Evolutionary conservation across 2,113 vertebrate genomes (phyloP).

Genomic region (Melanotaenia duboulayi): DNA sequence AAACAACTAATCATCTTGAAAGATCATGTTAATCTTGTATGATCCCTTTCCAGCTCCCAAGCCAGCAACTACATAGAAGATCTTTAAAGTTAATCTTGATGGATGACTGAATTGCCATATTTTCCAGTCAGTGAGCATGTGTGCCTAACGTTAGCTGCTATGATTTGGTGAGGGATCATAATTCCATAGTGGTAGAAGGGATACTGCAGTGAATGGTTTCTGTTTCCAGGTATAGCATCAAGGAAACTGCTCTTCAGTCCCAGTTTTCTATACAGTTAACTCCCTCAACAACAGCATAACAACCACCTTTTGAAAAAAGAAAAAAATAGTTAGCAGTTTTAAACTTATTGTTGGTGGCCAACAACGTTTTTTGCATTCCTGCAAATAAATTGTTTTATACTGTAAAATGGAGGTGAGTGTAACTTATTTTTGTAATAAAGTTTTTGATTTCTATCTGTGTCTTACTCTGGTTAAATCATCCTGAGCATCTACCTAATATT

Average conservation of each 20-base stretch:
- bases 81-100: constrained; percentile 59
- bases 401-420: constrained; percentile 99
- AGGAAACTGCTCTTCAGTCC: constrained; percentile 84
- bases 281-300: constrained; percentile 87
- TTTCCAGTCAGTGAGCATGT: constrained; percentile 61
- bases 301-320: constrained; percentile 90
- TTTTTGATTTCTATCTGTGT: constrained; percentile 94
- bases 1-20: constrained; percentile 60
- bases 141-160: constrained; percentile 57
- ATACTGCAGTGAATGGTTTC: constrained; percentile 85
- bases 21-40: constrained; percentile 59
- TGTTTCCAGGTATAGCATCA: constrained; percentile 84
- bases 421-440: constrained; percentile 99
- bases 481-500: no score
- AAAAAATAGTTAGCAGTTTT: constrained; percentile 96
- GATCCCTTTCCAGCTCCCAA: constrained; percentile 61
- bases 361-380: constrained; percentile 99
- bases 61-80: constrained; percentile 44
- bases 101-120: constrained; percentile 65
- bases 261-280: constrained; percentile 87
- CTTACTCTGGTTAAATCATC: constrained; percentile 70
- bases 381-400: constrained; percentile 99
- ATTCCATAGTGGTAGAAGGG: constrained; percentile 79
- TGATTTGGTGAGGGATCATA: constrained; percentile 63
- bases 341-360: constrained; percentile 99